Evolutionary conservation across 1,140 invertebrate genomes (phyloP).

Genomic region (Drosophila punjabiensis): DNA sequence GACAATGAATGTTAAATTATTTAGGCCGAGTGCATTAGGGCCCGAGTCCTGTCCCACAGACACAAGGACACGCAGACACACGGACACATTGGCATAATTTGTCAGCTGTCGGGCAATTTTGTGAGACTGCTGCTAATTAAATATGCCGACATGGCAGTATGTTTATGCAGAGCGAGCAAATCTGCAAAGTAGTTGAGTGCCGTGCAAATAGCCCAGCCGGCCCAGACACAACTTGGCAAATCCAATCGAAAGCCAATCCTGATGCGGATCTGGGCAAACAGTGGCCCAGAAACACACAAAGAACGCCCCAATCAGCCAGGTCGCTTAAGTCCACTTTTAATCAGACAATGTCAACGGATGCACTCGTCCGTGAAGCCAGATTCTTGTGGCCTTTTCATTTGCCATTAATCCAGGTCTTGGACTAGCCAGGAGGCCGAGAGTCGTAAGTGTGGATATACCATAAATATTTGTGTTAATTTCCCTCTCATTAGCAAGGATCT

Average conservation of each 20-base stretch:
- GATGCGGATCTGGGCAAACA: slow-evolving; percentile 28
- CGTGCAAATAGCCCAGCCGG: slow-evolving; percentile 47
- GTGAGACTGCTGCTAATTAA: slow-evolving; percentile 66
- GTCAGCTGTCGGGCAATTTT: slow-evolving; percentile 65
- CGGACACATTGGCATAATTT: slow-evolving; percentile 60
- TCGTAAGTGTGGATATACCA: background rate
- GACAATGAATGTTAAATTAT: slow-evolving; percentile 71
- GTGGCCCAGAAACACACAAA: slow-evolving; percentile 44
- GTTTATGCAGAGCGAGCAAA: slow-evolving; percentile 34
- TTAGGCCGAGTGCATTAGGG: slow-evolving; percentile 77
- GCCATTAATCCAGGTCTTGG: slow-evolving; percentile 23
- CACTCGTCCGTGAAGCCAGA: slow-evolving; percentile 18
- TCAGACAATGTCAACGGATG: slow-evolving; percentile 36
- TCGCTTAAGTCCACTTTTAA: slow-evolving; percentile 29
- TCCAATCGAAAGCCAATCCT: slow-evolving; percentile 38
- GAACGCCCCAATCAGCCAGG: slow-evolving; percentile 27
- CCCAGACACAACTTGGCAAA: slow-evolving; percentile 31
- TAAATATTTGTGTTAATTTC: slow-evolving; percentile 25
- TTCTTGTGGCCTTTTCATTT: slow-evolving; percentile 23
- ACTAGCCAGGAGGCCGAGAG: background rate
- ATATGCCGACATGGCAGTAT: slow-evolving; percentile 44
- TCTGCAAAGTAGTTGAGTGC: slow-evolving; percentile 56
- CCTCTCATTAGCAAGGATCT: slow-evolving; percentile 20
- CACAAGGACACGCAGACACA: slow-evolving; percentile 17
- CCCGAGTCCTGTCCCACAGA: slow-evolving; percentile 25